These are phyloP conservation scores for Arremon brunneinucha DNA, from an alignment of 2,797 vertebrate species.

Conservation along the genomic window DNA sequence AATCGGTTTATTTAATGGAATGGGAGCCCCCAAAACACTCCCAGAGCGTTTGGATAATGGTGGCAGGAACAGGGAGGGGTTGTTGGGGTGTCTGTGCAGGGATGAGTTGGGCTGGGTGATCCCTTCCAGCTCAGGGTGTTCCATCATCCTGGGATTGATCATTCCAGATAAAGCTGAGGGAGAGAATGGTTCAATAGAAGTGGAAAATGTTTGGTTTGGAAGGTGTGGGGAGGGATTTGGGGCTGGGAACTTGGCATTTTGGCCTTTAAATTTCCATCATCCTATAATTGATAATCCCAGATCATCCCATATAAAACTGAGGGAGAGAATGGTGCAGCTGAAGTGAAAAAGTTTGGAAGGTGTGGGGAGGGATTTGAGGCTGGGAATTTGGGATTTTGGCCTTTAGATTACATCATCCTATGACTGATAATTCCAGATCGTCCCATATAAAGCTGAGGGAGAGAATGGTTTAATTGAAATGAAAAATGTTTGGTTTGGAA, in stretches of 20 bases:
- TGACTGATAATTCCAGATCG: neutral
- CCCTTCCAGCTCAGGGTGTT: neutral
- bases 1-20: fast-evolving
- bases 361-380: too few species aligned
- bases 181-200: neutral
- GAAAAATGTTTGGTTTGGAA: neutral
- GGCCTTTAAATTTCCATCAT: too few species aligned
- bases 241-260: neutral
- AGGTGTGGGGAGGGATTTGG: neutral
- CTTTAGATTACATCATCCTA: too few species aligned
- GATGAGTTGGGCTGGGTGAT: neutral
- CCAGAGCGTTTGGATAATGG: fast-evolving
- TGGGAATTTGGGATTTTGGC: too few species aligned
- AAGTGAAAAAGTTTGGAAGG: too few species aligned
- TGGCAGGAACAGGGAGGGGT: neutral
- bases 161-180: neutral
- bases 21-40: neutral
- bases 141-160: neutral
- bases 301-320: too few species aligned
- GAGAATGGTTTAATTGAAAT: neutral
- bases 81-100: neutral
- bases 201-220: neutral
- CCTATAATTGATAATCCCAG: too few species aligned
- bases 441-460: neutral
- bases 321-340: too few species aligned